Evolutionary conservation across 2,797 vertebrate genomes (phyloP), one percentile per base, ranked within the genome.

Genomic region (Prunella strophiata): DNA sequence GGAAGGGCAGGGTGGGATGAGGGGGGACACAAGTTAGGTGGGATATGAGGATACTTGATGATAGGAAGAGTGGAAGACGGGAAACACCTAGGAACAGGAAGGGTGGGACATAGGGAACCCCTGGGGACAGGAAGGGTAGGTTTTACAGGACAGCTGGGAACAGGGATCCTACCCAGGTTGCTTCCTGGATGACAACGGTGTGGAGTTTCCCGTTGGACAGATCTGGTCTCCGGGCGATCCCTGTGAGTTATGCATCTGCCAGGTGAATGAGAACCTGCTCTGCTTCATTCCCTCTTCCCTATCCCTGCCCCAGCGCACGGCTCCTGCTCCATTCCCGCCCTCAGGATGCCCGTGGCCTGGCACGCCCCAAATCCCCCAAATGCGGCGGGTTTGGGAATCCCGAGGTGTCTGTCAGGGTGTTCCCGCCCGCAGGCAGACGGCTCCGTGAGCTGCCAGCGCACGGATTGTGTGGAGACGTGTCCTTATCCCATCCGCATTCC

Each of bases 231-330:
- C 98, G 10, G 98, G 98, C 91, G 98, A 98, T 93, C 98, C 98
- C 95, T 98, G 98, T 98, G 98, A 98, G 97, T 98, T 98, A 93
- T 98, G 98, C 97, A 97, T 98, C 97, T 98, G 98, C 97, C 98
- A 98, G 98, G 98, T 98, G 97, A 98, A 97, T 98, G 97, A 97
- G 97, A 97, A 93, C 97, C 97, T 97, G 97, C 97, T 95, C 94
- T 96, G 96, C 97, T 96, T 94, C 94, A 80, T 94, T 88, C 71
- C 89, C 16, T 51, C 58, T 50, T 65, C 58, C 65, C 72, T 13
- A 19, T 27, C 51, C 74, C 58, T 57, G 42, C 36, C 27, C 51
- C 11, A 6, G 74, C 34, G 19, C 76, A 81, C 52, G 20, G 58
- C 61, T 61, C 70, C 65, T 81, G 8, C n/a, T 47, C 84, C 71